Base-by-base conservation (phyloP, 2,113 vertebrate species). In the Hipposideros armiger region DNA sequence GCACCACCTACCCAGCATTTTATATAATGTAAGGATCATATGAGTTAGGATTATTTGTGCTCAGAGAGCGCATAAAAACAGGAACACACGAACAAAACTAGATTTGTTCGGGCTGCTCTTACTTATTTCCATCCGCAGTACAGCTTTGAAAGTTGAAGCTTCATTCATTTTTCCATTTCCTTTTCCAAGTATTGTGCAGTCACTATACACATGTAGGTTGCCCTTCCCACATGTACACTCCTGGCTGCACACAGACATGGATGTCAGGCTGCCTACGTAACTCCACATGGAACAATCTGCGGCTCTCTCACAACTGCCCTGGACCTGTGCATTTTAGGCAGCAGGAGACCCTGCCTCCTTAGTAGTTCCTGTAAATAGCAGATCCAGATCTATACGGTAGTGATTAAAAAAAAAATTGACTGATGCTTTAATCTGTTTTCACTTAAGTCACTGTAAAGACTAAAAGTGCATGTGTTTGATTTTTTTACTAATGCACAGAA, bases 261-360 rank as follows among this genome's bases (percentile, higher is more conserved):
- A 45, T 91, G 16, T 64, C 84, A 69, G 89, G 19, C 64, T 88
- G 81, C 91, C 95, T 45, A 26, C 19, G 58, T 36, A 84, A 93
- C 60, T 66, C 88, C 22, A 56, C 69, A 36, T 50, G 54, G 47
- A 36, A 88, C 62, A 80, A 94, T 96, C 47, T 60, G 36, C 32
- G 67, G 10, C 32, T 94, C 42, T 54, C 50, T 83, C 50, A 58
- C 54, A 54, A 45, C 50, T 87, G 66, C 86, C 67, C 50, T 69
- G 10, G 47, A 89, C 84, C 58, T 22, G 66, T 80, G 0, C 0
- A 54, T 52, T 69, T 60, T 45, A 36, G 82, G 47, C 87, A 85
- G 11, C 1, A 81, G 74, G 42, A 95, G 80, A 95, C 22, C 28
- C 45, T 81, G 74, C 28, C 64, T 95, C 81, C 92, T 50, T 28